Base-by-base conservation (phyloP, 2,113 vertebrate species). In the Apteryx owenii region DNA sequence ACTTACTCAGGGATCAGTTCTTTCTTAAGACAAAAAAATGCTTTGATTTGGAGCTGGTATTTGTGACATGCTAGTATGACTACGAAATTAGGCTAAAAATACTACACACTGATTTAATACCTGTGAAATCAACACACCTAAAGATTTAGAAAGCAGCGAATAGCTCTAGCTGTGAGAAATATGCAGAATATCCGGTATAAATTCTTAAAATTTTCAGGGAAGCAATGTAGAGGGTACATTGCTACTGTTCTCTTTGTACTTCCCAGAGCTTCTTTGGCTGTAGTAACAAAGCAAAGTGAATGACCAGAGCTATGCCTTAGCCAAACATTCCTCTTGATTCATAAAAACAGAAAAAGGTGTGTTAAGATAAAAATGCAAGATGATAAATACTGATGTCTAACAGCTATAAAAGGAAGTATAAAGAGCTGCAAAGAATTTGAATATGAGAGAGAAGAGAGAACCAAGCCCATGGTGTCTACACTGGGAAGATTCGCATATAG, bases 71-170 rank as follows among this genome's bases (percentile, higher is more conserved):
- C 89, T 87, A 95, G 76, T 78, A 97, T 33, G 51, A 91, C 71
- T 89, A 94, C 83, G 68, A 56, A 97, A 94, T 46, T 38, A 71
- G 62, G 91, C 85, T 93, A 96, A 97, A 97, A 97, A 97, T 79
- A 93, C 56, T 86, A 9, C 13, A 68, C 26, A 48, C 58, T 26
- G 15, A 70, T 93, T 89, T 88, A 48, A 92, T 61, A 85, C 80
- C 82, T 86, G 19, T 60, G 33, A 82, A 90, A 68, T 88, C 95
- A 73, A 85, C 72, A 84, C 42, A 90, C 48, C 42, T 33, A 58
- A 80, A 87, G 78, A 95, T 36, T 75, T 53, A 62, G 60, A 93
- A 90, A 81, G 82, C 5, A 84, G 61, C 22, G 14, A 83, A 28
- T 50, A 93, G 70, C 36, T n/a, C 23, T 78, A 70, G 28, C 44